Conservation (phyloP, 53 echinoderm and acorn worm species). For the Pentamera pediparva region DNA sequence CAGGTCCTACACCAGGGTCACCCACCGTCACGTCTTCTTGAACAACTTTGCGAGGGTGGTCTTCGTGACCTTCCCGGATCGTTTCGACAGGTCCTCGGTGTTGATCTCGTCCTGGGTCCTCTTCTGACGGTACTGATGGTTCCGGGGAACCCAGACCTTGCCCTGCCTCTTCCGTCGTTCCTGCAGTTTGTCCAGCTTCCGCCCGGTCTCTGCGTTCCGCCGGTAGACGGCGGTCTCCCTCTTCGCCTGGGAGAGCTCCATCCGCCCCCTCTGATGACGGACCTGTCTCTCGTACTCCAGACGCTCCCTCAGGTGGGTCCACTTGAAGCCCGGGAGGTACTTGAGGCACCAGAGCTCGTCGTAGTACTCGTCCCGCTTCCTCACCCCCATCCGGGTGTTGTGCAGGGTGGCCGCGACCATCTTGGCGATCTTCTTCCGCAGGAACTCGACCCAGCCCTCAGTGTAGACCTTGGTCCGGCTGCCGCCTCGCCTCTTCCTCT, state of each 20-base stretch:
- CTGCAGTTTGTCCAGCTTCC: constrained; percentile 56
- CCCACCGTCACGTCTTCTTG: constrained; percentile 45
- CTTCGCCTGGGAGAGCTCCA: constrained; percentile 79
- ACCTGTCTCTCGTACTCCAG: constrained; percentile 85
- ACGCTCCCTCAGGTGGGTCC: constrained; percentile 78
- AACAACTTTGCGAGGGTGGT: constrained; percentile 67
- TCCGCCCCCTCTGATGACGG: constrained; percentile 66
- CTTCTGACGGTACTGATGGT: constrained; percentile 58
- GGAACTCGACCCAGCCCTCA: constrained; percentile 93
- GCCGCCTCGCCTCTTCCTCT: constrained; percentile 67
- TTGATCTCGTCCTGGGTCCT: constrained; percentile 45
- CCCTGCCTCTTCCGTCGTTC: constrained; percentile 72
- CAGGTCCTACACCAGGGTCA: too few species aligned
- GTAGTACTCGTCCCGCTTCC: constrained; percentile 71
- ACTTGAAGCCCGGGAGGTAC: constrained; percentile 79
- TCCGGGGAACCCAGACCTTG: constrained; percentile 59
- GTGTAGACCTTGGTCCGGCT: constrained; percentile 48
- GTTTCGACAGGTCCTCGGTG: constrained; percentile 3
- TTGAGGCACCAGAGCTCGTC: constrained; percentile 91
- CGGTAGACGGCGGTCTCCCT: constrained; percentile 73
- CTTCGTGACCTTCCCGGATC: constrained; percentile 64
- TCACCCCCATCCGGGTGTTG: constrained; percentile 74
- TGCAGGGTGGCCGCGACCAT: constrained; percentile 77
- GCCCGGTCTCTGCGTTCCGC: constrained; percentile 69
- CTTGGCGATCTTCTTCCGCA: constrained; percentile 83